Conservation (phyloP, 2,888 invertebrate species). For the Lasioglossum malachurum region DNA sequence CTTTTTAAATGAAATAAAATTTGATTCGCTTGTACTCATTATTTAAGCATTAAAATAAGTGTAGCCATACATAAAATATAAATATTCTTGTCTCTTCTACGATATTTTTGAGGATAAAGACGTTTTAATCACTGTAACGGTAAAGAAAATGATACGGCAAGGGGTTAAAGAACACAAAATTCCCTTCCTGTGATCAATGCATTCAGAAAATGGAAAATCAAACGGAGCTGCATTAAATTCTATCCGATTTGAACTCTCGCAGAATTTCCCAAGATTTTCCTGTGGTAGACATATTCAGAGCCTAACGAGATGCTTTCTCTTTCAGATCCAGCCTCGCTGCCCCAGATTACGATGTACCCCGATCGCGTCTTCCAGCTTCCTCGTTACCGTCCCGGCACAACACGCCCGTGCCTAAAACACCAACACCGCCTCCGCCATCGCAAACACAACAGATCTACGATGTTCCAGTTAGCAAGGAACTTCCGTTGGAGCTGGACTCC, state of each 20-base stretch:
- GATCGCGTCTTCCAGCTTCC: slow-evolving; percentile 84
- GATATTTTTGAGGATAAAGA: too few species aligned
- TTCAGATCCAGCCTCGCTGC: slow-evolving; percentile 86
- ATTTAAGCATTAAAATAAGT: too few species aligned
- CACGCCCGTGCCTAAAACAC: slow-evolving; percentile 76
- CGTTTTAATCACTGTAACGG: too few species aligned
- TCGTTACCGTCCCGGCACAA: slow-evolving; percentile 78
- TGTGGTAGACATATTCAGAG: background rate
- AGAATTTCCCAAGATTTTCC: background rate
- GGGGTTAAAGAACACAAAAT: background rate
- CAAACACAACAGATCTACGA: slow-evolving; percentile 86
- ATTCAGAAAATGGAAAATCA: background rate
- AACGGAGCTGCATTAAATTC: background rate
- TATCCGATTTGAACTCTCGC: background rate
- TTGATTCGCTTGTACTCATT: too few species aligned
- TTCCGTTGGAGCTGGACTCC: slow-evolving; percentile 91
- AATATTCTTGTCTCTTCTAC: too few species aligned
- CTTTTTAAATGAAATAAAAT: too few species aligned
- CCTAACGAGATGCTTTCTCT: background rate
- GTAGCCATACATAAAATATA: too few species aligned
- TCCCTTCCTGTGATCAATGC: background rate
- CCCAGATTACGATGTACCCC: slow-evolving; percentile 90
- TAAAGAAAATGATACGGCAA: too few species aligned
- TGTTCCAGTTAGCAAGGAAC: slow-evolving; percentile 88
- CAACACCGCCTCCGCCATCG: slow-evolving; percentile 77